phyloP scores from a whole-genome alignment of 2,888 invertebrate genomes.

The Cataglyphis rosenhaueri region DNA sequence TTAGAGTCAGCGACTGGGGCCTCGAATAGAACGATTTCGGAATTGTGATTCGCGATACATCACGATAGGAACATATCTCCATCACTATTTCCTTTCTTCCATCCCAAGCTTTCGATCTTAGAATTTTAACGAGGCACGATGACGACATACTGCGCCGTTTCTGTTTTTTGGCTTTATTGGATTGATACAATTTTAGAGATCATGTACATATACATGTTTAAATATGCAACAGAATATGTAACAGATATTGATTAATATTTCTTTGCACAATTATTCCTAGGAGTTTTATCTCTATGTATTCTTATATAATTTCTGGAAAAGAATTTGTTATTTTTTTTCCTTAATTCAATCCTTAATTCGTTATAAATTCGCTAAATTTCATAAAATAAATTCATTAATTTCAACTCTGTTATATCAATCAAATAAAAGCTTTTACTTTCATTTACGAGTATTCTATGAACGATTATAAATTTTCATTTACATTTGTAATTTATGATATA shows the following conservation, averaged over 20 bases:
- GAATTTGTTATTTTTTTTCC: neutral
- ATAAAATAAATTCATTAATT: conserved; percentile 19
- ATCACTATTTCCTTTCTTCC: neutral
- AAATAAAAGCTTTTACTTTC: conserved; percentile 15
- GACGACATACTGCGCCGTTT: neutral
- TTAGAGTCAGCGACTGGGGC: conserved; percentile 43
- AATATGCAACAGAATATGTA: neutral
- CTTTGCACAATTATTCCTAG: neutral
- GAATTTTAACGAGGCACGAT: conserved; percentile 28
- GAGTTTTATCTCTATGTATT: neutral
- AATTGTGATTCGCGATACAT: conserved; percentile 39
- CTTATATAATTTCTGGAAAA: neutral
- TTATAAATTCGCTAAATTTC: neutral
- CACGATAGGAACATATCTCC: conserved; percentile 1
- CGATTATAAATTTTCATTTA: conserved; percentile 20
- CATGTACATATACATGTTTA: neutral
- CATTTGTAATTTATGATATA: conserved; percentile 5
- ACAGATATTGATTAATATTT: neutral
- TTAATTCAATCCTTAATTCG: neutral
- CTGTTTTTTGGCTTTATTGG: neutral
- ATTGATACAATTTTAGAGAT: neutral
- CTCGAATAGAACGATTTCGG: conserved; percentile 43
- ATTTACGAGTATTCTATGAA: conserved; percentile 8
- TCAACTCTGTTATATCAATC: neutral
- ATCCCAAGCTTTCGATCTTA: conserved; percentile 2